phyloP scores from a whole-genome alignment of 2,113 vertebrate genomes.

The Crocuta crocuta region DNA sequence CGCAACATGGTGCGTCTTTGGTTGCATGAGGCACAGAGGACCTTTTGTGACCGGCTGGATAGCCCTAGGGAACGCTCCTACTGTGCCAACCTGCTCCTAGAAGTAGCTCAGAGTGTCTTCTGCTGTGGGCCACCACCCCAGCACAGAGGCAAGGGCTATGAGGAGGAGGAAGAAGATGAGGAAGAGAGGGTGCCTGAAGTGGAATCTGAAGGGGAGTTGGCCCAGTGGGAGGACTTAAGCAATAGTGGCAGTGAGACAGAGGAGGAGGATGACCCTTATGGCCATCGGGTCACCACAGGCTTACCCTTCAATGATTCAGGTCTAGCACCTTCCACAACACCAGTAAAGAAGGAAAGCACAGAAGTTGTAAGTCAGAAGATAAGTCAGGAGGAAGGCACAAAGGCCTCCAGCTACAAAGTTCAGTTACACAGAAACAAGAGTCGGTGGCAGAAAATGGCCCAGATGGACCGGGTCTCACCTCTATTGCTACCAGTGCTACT shows the following conservation, averaged over 20 bases:
- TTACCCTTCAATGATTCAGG: background rate
- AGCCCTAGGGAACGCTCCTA: constrained; percentile 80
- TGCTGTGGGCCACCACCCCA: background rate
- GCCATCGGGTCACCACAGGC: background rate
- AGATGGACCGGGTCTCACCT: background rate
- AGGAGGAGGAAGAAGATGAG: background rate
- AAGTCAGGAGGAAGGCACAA: background rate
- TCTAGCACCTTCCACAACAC: background rate
- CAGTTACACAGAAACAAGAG: constrained; percentile 16
- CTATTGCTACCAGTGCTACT: constrained; percentile 71
- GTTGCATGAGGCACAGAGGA: constrained; percentile 92
- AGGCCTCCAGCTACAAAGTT: background rate
- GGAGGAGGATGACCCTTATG: background rate
- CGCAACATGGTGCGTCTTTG: constrained; percentile 87
- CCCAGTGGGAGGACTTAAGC: constrained; percentile 73
- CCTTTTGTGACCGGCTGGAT: constrained; percentile 88
- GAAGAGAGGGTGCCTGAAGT: constrained; percentile 48
- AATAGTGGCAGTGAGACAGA: constrained; percentile 66
- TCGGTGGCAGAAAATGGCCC: background rate
- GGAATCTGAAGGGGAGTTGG: constrained; percentile 77
- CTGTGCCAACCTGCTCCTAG: constrained; percentile 84
- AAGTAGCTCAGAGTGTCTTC: constrained; percentile 62
- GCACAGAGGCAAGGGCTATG: background rate
- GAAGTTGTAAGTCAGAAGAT: background rate
- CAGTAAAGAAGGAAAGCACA: background rate